These are phyloP conservation scores for Etheostoma spectabile DNA, from an alignment of 2,113 vertebrate genomes.

Conservation along the genomic window DNA sequence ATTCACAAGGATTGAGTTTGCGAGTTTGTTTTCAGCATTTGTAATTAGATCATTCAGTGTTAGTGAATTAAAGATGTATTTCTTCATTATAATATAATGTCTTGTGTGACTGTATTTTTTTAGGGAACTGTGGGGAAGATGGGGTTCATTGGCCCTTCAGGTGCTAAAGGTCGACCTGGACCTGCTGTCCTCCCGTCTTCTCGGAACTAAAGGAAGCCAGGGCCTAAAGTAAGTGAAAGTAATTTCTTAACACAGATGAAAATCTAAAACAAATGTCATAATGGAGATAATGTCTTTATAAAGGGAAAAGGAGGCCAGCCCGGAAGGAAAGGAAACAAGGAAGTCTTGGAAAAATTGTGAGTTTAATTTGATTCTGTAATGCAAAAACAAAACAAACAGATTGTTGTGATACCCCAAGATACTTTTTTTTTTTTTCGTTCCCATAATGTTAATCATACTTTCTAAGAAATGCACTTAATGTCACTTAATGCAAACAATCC, in stretches of 20 bases:
- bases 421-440: background rate
- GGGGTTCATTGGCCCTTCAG: constrained; percentile 68
- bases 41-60: background rate
- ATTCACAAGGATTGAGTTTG: background rate
- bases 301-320: constrained; percentile 68
- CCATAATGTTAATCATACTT: background rate
- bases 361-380: constrained; percentile 36
- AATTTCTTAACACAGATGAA: background rate
- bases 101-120: constrained; percentile 3
- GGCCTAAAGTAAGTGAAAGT: constrained; percentile 67
- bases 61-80: background rate
- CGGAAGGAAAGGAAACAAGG: constrained; percentile 78
- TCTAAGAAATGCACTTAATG: background rate
- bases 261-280: background rate
- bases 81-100: background rate
- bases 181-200: constrained; percentile 57
- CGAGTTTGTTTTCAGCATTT: background rate
- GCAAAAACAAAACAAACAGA: background rate
- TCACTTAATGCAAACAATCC: background rate
- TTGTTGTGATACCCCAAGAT: background rate
- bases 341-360: constrained; percentile 72
- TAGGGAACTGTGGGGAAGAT: constrained; percentile 70
- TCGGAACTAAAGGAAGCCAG: constrained; percentile 71
- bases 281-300: constrained; percentile 17
- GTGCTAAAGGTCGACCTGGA: constrained; percentile 77